phyloP scores from a whole-genome alignment of 2,113 vertebrate species.

The Maccullochella peelii region DNA sequence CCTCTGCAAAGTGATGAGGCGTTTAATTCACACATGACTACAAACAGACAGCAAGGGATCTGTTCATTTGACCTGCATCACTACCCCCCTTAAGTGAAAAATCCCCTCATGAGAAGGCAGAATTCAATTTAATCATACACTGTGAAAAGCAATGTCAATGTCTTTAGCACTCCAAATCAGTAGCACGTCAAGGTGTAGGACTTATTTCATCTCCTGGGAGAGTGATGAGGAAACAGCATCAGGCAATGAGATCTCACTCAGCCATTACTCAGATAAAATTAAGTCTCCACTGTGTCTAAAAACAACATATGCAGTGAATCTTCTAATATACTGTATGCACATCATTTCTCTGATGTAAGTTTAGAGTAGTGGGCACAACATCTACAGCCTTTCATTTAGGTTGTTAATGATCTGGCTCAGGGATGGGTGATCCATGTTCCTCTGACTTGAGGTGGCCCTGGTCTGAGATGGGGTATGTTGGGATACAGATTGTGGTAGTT shows the following conservation, averaged over 20 bases:
- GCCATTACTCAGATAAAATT: constrained; percentile 16
- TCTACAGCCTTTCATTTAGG: background rate
- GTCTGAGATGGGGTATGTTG: background rate
- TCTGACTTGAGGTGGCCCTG: background rate
- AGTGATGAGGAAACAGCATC: constrained; percentile 15
- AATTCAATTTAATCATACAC: constrained; percentile 73
- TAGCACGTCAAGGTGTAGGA: constrained; percentile 56
- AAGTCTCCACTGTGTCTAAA: constrained; percentile 1
- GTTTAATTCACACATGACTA: constrained; percentile 72
- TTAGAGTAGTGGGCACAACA: background rate
- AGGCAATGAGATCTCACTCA: constrained; percentile 36
- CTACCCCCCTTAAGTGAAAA: constrained; percentile 49
- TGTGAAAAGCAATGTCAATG: constrained; percentile 61
- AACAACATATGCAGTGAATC: background rate
- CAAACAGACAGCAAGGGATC: constrained; percentile 67
- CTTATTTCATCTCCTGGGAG: constrained; percentile 55
- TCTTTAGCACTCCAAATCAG: constrained; percentile 61
- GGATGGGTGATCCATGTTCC: constrained; percentile 6
- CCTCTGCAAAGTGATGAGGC: constrained; percentile 60
- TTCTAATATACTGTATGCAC: background rate
- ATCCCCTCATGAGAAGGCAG: constrained; percentile 49
- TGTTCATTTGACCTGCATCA: constrained; percentile 69
- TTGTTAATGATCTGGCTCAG: background rate
- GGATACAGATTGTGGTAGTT: constrained; percentile 3
- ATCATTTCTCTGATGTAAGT: background rate